phyloP scores from a whole-genome alignment of 2,113 vertebrate species.

The Antechinus flavipes region DNA sequence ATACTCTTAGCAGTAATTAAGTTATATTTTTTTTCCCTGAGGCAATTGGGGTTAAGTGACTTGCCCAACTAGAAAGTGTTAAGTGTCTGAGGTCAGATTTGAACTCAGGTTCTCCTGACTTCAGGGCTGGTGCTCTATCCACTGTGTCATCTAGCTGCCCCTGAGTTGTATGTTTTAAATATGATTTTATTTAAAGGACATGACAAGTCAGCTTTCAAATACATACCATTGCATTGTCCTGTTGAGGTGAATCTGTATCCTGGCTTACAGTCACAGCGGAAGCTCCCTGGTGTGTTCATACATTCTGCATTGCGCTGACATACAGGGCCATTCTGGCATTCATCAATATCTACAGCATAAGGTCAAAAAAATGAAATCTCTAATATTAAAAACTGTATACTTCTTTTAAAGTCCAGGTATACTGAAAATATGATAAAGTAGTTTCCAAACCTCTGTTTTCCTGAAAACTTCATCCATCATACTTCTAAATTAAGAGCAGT shows the following conservation, averaged over 20 bases:
- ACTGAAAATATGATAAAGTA: background rate
- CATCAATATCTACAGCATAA: constrained; percentile 91
- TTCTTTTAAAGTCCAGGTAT: background rate
- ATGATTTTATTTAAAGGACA: accelerated
- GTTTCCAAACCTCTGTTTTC: background rate
- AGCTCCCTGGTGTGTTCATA: constrained; percentile 94
- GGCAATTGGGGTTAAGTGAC: too few relatives aligned
- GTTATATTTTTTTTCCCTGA: too few relatives aligned
- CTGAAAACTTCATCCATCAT: background rate
- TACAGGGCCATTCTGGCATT: constrained; percentile 96
- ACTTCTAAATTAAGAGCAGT: background rate
- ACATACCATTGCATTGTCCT: constrained; percentile 93
- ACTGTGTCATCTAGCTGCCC: too few relatives aligned
- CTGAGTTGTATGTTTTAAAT: accelerated
- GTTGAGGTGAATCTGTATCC: constrained; percentile 95
- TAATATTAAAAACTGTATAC: background rate
- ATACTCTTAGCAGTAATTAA: background rate
- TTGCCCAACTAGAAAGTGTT: too few relatives aligned
- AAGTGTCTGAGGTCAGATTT: too few relatives aligned
- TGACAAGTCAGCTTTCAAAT: accelerated
- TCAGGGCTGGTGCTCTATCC: too few relatives aligned
- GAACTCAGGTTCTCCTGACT: too few relatives aligned
- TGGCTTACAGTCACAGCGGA: constrained; percentile 94
- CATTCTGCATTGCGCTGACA: constrained; percentile 96
- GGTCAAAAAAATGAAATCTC: background rate